A percentile compares a stretch with the other conserved stretches of the same genome.
Conservation (phyloP, 2,888 invertebrate species). For the Aspidapion aeneum region DNA sequence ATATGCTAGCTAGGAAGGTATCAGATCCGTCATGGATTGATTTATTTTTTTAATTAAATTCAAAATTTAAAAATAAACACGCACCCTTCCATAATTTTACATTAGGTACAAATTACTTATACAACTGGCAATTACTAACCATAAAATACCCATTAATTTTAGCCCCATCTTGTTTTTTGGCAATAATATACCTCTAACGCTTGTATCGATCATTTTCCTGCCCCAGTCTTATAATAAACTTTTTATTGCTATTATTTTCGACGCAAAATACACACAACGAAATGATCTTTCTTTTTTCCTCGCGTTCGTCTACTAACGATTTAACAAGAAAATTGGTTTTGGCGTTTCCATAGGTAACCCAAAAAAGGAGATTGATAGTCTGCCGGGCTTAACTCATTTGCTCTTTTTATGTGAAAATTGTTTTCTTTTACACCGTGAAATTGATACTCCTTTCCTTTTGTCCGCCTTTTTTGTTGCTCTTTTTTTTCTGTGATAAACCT, state of each 20-base stretch:
- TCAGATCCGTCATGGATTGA: no score
- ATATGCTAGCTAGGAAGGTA: no score
- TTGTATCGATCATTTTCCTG: not conserved
- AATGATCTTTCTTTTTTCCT: not conserved
- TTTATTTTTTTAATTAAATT: no score
- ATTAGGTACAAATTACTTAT: no score
- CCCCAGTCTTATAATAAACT: not conserved
- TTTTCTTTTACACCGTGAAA: conserved; percentile 21
- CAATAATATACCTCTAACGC: no score
- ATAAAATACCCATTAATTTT: no score
- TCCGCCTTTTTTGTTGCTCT: conserved; percentile 7
- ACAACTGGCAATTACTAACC: no score
- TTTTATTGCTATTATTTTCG: not conserved
- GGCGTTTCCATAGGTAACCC: conserved; percentile 17
- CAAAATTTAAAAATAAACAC: no score
- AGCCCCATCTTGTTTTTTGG: no score
- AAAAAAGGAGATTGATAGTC: conserved; percentile 20
- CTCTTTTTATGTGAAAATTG: conserved; percentile 21
- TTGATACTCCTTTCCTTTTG: conserved; percentile 17
- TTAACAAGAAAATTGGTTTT: conserved; percentile 20
- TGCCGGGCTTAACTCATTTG: conserved; percentile 15
- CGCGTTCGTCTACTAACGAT: conserved; percentile 17
- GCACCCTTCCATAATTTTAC: no score
- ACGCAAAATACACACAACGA: not conserved
- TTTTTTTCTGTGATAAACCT: no score